Conservation (phyloP, 2,888 invertebrate species). For the Rhabditoides inermis region DNA sequence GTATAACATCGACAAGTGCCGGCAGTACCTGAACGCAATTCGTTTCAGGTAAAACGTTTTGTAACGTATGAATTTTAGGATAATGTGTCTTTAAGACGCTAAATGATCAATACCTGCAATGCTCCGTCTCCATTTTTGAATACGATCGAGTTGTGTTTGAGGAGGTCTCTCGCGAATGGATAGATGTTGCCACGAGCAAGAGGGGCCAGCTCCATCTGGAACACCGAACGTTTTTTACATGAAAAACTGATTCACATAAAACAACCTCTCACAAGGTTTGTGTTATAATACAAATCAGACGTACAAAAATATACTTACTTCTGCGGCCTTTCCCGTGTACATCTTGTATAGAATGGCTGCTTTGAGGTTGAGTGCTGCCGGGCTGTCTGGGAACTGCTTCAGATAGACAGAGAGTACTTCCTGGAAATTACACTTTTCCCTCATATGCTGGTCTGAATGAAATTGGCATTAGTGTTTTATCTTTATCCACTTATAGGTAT, state of each 20-base stretch:
- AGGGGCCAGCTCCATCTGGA: conserved; percentile 15
- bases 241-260: neutral
- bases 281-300: no score
- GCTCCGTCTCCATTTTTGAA: conserved; percentile 48
- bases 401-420: conserved; percentile 68
- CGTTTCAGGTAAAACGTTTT: no score
- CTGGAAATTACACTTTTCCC: conserved; percentile 10
- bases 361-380: conserved; percentile 87
- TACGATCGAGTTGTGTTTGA: conserved; percentile 74
- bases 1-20: conserved; percentile 81
- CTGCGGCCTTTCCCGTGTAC: conserved; percentile 88
- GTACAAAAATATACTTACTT: no score
- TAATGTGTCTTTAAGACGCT: no score
- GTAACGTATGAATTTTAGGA: no score
- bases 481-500: no score
- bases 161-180: conserved; percentile 78
- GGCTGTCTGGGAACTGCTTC: conserved; percentile 81
- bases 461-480: no score
- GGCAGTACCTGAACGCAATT: conserved; percentile 76
- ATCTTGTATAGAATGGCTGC: conserved; percentile 74
- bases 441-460: no score
- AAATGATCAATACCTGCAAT: no score
- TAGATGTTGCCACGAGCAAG: conserved; percentile 47
- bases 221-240: conserved; percentile 1
- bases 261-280: neutral